These are phyloP conservation scores for Arenaria interpres DNA, from an alignment of 2,113 vertebrate genomes.

Conservation along the genomic window DNA sequence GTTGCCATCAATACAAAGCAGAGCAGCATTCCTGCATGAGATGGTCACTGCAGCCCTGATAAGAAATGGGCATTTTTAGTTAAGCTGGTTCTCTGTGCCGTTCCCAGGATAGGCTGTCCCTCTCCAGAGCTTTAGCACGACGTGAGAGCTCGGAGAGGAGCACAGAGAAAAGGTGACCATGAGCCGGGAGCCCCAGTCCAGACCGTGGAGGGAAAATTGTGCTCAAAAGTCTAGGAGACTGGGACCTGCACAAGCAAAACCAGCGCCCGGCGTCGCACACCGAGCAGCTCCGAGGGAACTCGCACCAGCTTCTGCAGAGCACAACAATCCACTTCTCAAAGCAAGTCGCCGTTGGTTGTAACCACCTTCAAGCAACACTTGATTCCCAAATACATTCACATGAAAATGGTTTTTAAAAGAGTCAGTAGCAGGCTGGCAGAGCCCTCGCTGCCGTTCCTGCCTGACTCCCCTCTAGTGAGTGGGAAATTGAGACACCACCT, in stretches of 20 bases:
- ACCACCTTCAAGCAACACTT: background rate
- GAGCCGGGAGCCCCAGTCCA: background rate
- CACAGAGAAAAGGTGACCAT: background rate
- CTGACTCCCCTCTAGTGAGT: background rate
- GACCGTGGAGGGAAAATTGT: accelerated
- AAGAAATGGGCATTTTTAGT: background rate
- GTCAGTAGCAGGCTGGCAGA: background rate
- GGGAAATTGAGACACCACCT: background rate
- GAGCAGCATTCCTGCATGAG: background rate
- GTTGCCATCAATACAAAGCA: background rate
- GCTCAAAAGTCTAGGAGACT: background rate
- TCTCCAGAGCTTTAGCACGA: background rate
- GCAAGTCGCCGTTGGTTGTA: background rate
- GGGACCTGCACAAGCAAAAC: background rate
- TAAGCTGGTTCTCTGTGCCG: background rate
- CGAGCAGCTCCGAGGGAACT: background rate
- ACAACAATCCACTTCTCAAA: background rate
- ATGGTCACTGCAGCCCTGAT: background rate
- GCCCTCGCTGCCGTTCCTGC: background rate
- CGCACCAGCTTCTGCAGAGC: background rate
- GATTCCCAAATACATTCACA: background rate
- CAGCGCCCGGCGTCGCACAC: accelerated
- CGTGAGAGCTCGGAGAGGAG: background rate
- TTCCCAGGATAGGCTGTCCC: background rate
- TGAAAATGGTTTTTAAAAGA: background rate